These are phyloP conservation scores for Camponotus vicinus DNA, from an alignment of 1,140 invertebrate species.

Conservation along the genomic window DNA sequence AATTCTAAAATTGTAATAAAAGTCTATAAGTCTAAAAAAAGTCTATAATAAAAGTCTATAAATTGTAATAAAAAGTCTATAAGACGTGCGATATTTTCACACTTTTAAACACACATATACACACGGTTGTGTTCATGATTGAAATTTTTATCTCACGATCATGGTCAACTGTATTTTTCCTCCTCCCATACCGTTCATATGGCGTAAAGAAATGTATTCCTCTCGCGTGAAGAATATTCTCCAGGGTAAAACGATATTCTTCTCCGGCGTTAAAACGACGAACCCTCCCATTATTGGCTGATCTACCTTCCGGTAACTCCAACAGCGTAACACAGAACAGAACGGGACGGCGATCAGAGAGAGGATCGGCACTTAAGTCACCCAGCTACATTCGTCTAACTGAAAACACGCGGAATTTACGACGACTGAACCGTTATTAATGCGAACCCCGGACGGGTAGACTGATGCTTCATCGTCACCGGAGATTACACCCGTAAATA, in stretches of 20 bases:
- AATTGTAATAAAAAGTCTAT: not conserved
- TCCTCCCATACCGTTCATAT: slow-evolving; percentile 30
- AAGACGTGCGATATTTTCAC: not conserved
- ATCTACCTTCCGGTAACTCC: slow-evolving; percentile 33
- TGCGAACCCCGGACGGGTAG: slow-evolving; percentile 45
- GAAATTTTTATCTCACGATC: slow-evolving; percentile 20
- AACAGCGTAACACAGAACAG: slow-evolving; percentile 46
- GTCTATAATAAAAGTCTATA: too few relatives aligned
- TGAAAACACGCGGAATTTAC: slow-evolving; percentile 59
- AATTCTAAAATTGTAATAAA: not conserved
- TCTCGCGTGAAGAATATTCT: slow-evolving; percentile 55
- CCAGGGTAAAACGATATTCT: slow-evolving; percentile 17
- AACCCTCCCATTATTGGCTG: slow-evolving; percentile 52
- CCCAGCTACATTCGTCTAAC: slow-evolving; percentile 56
- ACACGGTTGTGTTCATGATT: not conserved
- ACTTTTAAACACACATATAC: not conserved
- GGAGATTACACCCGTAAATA: slow-evolving; percentile 60
- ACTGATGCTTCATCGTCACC: slow-evolving; percentile 62
- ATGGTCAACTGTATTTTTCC: slow-evolving; percentile 39
- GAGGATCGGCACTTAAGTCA: slow-evolving; percentile 45
- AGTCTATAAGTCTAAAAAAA: too few relatives aligned
- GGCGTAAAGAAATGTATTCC: slow-evolving; percentile 39
- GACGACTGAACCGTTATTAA: slow-evolving; percentile 59
- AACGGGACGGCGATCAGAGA: slow-evolving; percentile 22
- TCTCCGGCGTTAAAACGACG: slow-evolving; percentile 34